A percentile compares a stretch with the other conserved stretches of the same genome.
These are phyloP conservation scores for Magallana angulata DNA, from an alignment of 1,140 invertebrate genomes.

Conservation along the genomic window DNA sequence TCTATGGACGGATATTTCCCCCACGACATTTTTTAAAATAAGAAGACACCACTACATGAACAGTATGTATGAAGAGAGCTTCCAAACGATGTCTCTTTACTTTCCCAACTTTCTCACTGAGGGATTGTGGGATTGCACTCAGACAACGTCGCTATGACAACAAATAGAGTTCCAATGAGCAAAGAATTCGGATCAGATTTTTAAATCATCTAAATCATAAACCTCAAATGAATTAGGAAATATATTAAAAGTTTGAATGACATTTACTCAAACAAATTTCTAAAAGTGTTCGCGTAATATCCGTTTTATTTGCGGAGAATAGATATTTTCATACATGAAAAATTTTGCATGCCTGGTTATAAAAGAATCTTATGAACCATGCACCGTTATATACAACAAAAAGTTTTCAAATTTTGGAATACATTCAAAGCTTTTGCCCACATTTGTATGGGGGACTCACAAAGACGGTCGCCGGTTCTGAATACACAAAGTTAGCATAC, in stretches of 20 bases:
- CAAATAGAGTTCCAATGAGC: conserved; percentile 29
- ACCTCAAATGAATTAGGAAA: neutral
- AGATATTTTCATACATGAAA: conserved; percentile 7
- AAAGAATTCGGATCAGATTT: conserved; percentile 22
- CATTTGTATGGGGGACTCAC: conserved; percentile 13
- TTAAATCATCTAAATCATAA: conserved; percentile 12
- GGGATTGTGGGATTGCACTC: conserved; percentile 2
- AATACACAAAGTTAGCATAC: conserved; percentile 24
- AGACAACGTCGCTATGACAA: conserved; percentile 10
- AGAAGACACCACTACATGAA: neutral
- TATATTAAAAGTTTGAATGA: neutral
- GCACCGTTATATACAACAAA: neutral
- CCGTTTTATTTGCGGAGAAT: neutral
- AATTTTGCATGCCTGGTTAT: conserved; percentile 1
- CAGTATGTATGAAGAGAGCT: neutral
- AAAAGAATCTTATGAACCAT: conserved; percentile 32
- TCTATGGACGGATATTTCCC: conserved; percentile 43
- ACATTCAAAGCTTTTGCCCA: neutral
- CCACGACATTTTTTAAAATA: conserved; percentile 23
- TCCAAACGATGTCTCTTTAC: neutral
- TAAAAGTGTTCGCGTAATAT: neutral
- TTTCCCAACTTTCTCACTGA: neutral
- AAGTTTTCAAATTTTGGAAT: conserved; percentile 11
- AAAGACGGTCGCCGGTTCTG: neutral
- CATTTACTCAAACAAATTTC: conserved; percentile 14